Percentiles rank a stretch among this genome's conserved stretches.
Conservation (phyloP, 2,797 vertebrate genomes). For the Megalops cyprinoides region DNA sequence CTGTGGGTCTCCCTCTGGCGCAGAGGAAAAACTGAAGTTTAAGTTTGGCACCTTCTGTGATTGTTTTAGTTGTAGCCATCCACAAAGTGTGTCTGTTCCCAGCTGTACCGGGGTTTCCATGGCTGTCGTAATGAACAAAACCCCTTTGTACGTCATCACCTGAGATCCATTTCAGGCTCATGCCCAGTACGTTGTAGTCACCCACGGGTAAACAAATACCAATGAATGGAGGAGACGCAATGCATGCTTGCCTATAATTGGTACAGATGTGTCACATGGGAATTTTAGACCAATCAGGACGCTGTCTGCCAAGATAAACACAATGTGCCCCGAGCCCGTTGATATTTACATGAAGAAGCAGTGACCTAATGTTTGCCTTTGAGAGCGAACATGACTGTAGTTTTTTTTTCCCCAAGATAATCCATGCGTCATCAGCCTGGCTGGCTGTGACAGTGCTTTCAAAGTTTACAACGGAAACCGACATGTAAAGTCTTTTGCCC, state of each 20-base stretch:
- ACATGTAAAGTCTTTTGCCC: conserved; percentile 67
- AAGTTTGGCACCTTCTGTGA: background rate
- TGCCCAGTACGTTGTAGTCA: background rate
- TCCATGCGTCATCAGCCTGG: conserved; percentile 15
- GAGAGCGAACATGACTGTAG: background rate
- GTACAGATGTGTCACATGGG: background rate
- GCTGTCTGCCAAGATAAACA: background rate
- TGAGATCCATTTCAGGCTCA: conserved; percentile 1
- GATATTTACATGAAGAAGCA: background rate
- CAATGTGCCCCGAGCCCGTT: background rate
- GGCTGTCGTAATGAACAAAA: background rate
- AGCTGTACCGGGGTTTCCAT: conserved; percentile 1
- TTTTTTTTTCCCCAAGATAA: background rate
- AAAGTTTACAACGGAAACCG: conserved; percentile 55
- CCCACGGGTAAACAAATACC: too few relatives aligned
- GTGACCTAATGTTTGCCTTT: conserved; percentile 8
- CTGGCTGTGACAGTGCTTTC: conserved; percentile 81
- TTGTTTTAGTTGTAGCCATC: background rate
- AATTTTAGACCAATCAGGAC: background rate
- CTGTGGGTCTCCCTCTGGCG: background rate
- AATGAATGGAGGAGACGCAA: background rate
- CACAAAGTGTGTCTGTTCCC: background rate
- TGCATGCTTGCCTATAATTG: background rate
- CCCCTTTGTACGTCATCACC: background rate
- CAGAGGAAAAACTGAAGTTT: background rate